phyloP scores from a whole-genome alignment of 2,888 invertebrate genomes.

The Machimus atricapillus region DNA sequence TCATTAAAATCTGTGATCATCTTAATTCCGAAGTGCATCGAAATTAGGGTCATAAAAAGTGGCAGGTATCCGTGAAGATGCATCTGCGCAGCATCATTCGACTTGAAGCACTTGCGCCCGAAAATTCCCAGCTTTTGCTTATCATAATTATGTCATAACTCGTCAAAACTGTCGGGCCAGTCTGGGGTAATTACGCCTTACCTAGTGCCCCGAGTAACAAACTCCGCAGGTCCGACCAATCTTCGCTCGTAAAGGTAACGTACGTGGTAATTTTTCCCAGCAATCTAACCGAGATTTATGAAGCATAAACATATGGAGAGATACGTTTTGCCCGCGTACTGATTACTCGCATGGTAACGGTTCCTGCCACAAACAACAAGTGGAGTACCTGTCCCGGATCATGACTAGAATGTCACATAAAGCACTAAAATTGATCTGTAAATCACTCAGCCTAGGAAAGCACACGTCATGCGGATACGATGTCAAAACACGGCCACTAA shows the following conservation, averaged over 20 bases:
- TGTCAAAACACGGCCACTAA: slow-evolving; percentile 30
- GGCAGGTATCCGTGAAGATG: not conserved
- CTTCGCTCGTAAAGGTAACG: slow-evolving; percentile 28
- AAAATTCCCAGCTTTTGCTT: not conserved
- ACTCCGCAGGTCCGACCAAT: not conserved
- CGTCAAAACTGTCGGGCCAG: slow-evolving; percentile 18
- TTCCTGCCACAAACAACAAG: slow-evolving; percentile 11
- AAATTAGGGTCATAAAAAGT: not conserved
- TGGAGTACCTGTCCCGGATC: slow-evolving; percentile 24
- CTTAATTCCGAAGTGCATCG: not conserved
- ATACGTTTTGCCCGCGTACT: not conserved
- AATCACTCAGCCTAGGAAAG: slow-evolving; percentile 2
- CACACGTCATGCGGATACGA: slow-evolving; percentile 10
- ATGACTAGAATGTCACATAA: slow-evolving; percentile 36
- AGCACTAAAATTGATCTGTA: slow-evolving; percentile 34
- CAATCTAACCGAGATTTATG: slow-evolving; percentile 27
- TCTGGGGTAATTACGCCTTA: slow-evolving; percentile 10
- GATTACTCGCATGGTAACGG: not conserved
- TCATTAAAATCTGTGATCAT: not conserved
- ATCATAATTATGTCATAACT: slow-evolving; percentile 24
- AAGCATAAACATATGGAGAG: slow-evolving; percentile 31
- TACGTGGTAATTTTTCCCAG: slow-evolving; percentile 10
- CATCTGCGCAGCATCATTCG: not conserved
- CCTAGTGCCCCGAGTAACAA: slow-evolving; percentile 24
- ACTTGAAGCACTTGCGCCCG: not conserved